phyloP scores from a whole-genome alignment of 2,113 vertebrate species.

The Piprites chloris region DNA sequence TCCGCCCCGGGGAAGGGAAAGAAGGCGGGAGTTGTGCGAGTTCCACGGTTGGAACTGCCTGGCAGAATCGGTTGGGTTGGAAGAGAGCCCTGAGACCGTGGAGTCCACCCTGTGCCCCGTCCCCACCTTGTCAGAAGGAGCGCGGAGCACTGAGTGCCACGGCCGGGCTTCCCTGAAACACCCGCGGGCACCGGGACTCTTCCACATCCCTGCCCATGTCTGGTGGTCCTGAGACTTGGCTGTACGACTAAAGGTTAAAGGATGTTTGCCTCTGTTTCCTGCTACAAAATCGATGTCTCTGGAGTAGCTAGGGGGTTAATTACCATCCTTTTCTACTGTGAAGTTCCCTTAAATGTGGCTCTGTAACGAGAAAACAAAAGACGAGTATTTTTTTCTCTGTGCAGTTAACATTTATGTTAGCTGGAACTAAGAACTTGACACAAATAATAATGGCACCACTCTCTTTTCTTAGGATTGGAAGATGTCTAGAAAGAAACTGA shows the following conservation, averaged over 20 bases:
- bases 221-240: neutral
- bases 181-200: too few species aligned
- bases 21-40: neutral
- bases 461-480: neutral
- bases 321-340: neutral
- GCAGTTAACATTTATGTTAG: neutral
- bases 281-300: neutral
- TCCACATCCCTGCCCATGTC: rapidly evolving
- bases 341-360: neutral
- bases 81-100: neutral
- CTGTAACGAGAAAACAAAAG: neutral
- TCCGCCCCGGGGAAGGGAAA: neutral
- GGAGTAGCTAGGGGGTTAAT: neutral
- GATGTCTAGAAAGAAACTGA: conserved; percentile 60
- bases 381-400: neutral
- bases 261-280: neutral
- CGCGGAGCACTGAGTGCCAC: neutral
- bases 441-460: neutral
- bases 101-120: neutral
- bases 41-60: neutral
- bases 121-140: too few species aligned
- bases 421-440: neutral
- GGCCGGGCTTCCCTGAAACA: neutral
- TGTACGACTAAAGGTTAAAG: neutral
- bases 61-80: neutral